phyloP scores from a whole-genome alignment of 2,113 vertebrate species.

The Halichoerus grypus region DNA sequence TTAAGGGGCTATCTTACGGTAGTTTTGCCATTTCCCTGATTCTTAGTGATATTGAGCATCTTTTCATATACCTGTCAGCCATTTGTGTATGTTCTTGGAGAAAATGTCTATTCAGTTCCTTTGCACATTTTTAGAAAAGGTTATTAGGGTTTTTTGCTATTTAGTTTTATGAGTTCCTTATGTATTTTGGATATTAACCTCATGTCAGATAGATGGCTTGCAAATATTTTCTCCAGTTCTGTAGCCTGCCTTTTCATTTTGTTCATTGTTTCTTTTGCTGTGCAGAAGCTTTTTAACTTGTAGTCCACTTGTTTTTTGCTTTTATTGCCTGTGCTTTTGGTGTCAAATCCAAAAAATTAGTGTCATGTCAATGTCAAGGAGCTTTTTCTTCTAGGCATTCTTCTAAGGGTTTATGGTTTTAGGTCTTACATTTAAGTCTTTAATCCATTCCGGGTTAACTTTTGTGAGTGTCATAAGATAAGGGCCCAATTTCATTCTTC shows the following conservation, averaged over 20 bases:
- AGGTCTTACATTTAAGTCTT: too few species aligned
- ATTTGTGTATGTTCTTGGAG: background rate
- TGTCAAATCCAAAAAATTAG: too few species aligned
- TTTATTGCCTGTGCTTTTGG: background rate
- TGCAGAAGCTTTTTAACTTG: background rate
- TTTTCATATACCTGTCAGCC: background rate
- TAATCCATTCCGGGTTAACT: too few species aligned
- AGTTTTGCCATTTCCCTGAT: background rate
- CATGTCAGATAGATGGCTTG: background rate
- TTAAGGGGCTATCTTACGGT: background rate
- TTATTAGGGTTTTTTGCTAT: background rate
- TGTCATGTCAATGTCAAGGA: too few species aligned
- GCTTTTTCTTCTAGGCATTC: too few species aligned
- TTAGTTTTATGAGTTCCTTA: background rate
- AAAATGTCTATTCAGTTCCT: background rate
- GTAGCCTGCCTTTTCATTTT: background rate
- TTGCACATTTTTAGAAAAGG: background rate
- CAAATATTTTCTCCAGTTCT: background rate
- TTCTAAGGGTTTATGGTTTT: too few species aligned
- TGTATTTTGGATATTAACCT: background rate
- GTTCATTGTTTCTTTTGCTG: background rate
- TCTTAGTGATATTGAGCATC: background rate
- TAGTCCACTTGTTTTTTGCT: background rate
- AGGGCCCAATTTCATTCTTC: too few species aligned
- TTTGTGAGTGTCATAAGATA: too few species aligned